Base-by-base conservation (phyloP, 1,140 invertebrate genomes). In the Subanguina moxae region DNA sequence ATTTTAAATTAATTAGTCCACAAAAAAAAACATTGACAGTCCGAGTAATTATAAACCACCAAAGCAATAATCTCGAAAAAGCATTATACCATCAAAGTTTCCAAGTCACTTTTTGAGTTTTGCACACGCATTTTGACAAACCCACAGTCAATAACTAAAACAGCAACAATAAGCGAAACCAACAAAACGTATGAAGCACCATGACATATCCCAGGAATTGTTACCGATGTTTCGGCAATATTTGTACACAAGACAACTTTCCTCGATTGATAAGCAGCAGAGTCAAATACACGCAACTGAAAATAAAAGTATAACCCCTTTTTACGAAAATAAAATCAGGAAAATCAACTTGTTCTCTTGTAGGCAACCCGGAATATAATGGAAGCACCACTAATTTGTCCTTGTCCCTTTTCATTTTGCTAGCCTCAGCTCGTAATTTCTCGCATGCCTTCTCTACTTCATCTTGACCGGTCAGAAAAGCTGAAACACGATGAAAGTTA, bases 221-320 rank as follows among this genome's bases (percentile, higher is more conserved):
- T 92, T 25, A 98, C 88, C 5, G 93, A 97, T 0, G 94, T 93
- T 85, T 98, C 95, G 0, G 94, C 94, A 64, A 98, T 92, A 83
- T 98, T 98, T 1, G 95, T 99, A 0, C 94, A 90, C 19, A 97
- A 86, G 0, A 99, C 88, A 30, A 97, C 88, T 85, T 98, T 98
- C 38, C 95, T 86, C 0, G 87, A 86, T 77, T 88, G 87, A 13
- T 82, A 77, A n/a, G 90, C 87, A 1, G 89, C 86, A 32, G 86
- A 87, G 76, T 90, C 89, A 84, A 96, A 96, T 1, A 91, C 92
- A 82, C 90, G 91, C 46, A 97, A 80, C 84, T 97, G 90, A 63
- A 76, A 62, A 45, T 25, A 66, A 19, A 43, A 32, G 13, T 68
- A 21, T 21, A 13, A 61, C 23, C 11, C 57, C 21, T 58, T 25